These are phyloP conservation scores for Sebastes matsubarae DNA, from an alignment of 2,797 vertebrate genomes.

Conservation along the genomic window DNA sequence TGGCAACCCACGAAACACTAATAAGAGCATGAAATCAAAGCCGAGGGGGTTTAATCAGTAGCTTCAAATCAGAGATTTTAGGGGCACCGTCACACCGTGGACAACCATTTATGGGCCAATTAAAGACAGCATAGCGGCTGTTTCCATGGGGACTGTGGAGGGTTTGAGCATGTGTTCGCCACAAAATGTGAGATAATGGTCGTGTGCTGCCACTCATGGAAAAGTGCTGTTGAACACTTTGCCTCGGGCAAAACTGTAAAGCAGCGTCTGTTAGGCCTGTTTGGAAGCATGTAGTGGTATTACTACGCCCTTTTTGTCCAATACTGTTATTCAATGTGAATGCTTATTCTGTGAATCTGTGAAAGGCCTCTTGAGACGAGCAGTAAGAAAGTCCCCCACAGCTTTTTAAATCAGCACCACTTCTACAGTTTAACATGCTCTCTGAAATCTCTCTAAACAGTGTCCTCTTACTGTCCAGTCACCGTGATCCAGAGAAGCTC, in stretches of 20 bases:
- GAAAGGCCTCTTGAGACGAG: not conserved
- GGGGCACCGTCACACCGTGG: constrained; percentile 26
- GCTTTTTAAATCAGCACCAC: not conserved
- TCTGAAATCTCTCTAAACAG: not conserved
- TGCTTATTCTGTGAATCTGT: not conserved
- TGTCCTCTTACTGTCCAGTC: not conserved
- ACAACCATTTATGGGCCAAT: constrained; percentile 38
- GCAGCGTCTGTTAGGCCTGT: not conserved
- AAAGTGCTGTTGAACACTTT: constrained; percentile 24
- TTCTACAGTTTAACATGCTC: not conserved
- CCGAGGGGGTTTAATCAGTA: constrained; percentile 45
- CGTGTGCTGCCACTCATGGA: constrained; percentile 6
- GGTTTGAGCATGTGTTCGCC: not conserved
- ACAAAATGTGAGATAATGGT: constrained; percentile 13
- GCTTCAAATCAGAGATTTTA: constrained; percentile 38
- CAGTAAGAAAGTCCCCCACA: not conserved
- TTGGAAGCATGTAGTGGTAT: not conserved
- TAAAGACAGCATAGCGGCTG: constrained; percentile 31
- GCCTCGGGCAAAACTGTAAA: constrained; percentile 4
- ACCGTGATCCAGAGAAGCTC: not conserved
- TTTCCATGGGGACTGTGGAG: constrained; percentile 50
- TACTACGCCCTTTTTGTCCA: not conserved
- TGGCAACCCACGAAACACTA: constrained; percentile 57
- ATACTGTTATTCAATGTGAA: not conserved
- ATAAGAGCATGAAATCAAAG: constrained; percentile 53